Evolutionary conservation across 1,140 invertebrate species (phyloP), one percentile per base, ranked within the genome.

Genomic region (Procambarus virginalis): DNA sequence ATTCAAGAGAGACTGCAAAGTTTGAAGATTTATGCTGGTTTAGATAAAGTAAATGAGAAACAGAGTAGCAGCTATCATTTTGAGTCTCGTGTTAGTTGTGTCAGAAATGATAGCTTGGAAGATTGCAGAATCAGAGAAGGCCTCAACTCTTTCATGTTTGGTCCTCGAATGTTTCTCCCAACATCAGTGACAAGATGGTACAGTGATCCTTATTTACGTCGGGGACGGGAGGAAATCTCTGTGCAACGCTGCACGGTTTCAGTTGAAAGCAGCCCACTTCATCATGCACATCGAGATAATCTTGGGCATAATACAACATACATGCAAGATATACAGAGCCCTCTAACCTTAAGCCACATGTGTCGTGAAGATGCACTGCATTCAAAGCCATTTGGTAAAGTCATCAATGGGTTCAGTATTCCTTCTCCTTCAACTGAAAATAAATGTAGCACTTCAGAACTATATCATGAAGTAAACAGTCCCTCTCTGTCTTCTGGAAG

Each of bases 301-400:
- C 34, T n/a, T 75, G 48, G 49, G 6, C 46, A 48, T 73, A 83
- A 70, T 51, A 83, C 86, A 73, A 76, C 48, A 20, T 81, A 51
- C 73, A 8, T 89, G 9, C 64, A 55, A 10, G 78, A 89, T 34
- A n/a, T 10, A 60, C 68, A 68, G 9, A 82, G 84, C 48, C n/a
- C n/a, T 14, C 9, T 60, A 20, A 77, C 84, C n/a, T 78, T 86
- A 17, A 64, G 9, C 34, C 48, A 51, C 34, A 76, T 73, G 17
- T 60, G 79, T 60, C 82, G 86, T 89, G 79, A 76, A 12, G 86
- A 89, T 55, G 83, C 86, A 55, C 17, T 89, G 20, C 86, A 73
- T 51, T 88, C 86, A 51, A 22, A 45, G 20, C 82, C 86, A 46
- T 78, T 60, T 2, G 45, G 22, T 14, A 73, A 88, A 46, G 76